Percentiles rank a stretch among this genome's conserved stretches.
Evolutionary conservation across 2,797 vertebrate genomes (phyloP).

Genomic region (Pseudotriccus pelzelni): DNA sequence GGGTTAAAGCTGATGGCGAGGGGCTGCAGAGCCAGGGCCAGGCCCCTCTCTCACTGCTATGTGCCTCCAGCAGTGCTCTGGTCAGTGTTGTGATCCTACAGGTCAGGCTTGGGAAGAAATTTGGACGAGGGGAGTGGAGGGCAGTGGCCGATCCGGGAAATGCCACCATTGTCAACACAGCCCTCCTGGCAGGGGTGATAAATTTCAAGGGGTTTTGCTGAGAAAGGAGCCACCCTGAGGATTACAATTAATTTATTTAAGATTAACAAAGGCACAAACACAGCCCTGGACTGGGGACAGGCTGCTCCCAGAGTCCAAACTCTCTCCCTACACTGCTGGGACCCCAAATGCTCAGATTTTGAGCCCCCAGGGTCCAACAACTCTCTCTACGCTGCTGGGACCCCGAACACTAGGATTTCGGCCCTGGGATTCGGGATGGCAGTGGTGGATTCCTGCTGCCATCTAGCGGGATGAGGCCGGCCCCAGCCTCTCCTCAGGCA

Average conservation of each 20-base stretch:
- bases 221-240: neutral
- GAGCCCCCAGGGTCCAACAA: neutral
- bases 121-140: neutral
- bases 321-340: neutral
- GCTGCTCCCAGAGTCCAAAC: neutral
- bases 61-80: fast-evolving
- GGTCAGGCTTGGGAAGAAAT: neutral
- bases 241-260: neutral
- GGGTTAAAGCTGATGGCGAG: neutral
- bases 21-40: neutral
- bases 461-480: neutral
- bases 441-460: neutral
- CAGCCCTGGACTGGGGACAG: no score
- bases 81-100: fast-evolving
- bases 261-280: neutral
- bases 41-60: neutral
- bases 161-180: fast-evolving
- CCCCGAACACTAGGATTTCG: fast-evolving
- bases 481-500: neutral
- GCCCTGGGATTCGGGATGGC: fast-evolving
- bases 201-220: neutral
- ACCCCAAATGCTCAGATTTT: neutral
- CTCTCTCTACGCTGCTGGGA: neutral
- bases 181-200: fast-evolving
- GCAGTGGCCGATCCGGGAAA: fast-evolving